A percentile compares a stretch with the other conserved stretches of the same genome.
These are phyloP conservation scores for Crocuta crocuta DNA, from an alignment of 2,113 vertebrate genomes.

Conservation along the genomic window DNA sequence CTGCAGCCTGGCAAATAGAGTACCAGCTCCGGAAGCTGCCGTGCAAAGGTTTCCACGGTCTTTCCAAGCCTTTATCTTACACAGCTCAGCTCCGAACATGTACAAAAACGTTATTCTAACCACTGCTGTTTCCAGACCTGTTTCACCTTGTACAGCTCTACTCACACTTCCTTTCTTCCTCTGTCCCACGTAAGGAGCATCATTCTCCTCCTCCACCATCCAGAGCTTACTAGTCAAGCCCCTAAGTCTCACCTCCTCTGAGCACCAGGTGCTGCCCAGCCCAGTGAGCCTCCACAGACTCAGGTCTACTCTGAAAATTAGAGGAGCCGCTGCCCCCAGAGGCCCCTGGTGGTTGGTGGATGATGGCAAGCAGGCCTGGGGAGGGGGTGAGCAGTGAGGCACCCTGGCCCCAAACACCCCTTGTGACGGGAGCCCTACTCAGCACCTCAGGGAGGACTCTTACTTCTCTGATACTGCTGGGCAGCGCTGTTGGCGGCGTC, in stretches of 20 bases:
- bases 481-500: conserved; percentile 91
- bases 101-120: background rate
- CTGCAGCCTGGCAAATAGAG: background rate
- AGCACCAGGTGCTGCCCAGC: background rate
- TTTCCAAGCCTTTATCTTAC: background rate
- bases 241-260: background rate
- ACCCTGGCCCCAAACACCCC: background rate
- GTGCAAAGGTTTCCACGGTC: background rate
- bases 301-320: background rate
- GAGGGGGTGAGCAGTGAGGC: background rate
- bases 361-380: background rate
- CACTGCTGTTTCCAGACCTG: background rate
- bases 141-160: background rate
- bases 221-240: background rate
- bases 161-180: background rate
- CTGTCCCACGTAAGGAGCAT: background rate
- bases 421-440: background rate
- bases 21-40: background rate
- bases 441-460: conserved; percentile 35
- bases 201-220: background rate
- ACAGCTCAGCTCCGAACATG: background rate
- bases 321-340: background rate
- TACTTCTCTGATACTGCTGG: conserved; percentile 92
- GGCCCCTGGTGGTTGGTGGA: background rate
- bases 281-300: background rate